Base-by-base conservation (phyloP, 2,113 vertebrate species). In the Tachysurus fulvidraco region DNA sequence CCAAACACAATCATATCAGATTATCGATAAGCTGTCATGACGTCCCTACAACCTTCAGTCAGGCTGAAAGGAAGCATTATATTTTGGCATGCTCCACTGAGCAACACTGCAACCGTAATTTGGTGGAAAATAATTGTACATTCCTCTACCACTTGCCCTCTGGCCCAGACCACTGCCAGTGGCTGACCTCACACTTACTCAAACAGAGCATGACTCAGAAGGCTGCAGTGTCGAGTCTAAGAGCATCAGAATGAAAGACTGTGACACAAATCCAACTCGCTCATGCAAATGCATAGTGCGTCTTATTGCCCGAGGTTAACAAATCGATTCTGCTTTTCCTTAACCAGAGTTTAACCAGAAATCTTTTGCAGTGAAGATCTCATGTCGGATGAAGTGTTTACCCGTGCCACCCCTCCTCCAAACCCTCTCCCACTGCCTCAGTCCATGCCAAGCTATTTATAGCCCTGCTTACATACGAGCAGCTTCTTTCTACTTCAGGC, bases 151-250 rank as follows among this genome's bases (percentile, higher is more conserved):
- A 64, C 44, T 44, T 69, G 59, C 89, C 67, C 82, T 78, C 13
- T 79, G 86, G 88, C 83, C 62, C 88, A 83, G 81, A 83, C 82
- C 54, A 80, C 89, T 85, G 52, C 85, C 79, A 2, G 83, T 81
- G 80, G 86, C 80, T 81, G 87, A 91, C 91, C 89, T 91, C 28
- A 14, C 8, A 28, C 91, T 88, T 87, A 36, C 87, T 87, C 85
- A 90, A 86, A 93, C 89, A 90, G 65, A 88, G 86, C 82, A 83
- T 91, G 92, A 92, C 88, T 92, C 90, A 92, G 82, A 36, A 41
- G 89, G 92, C 84, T 88, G 83, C 89, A 90, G 91, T 92, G 90
- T 91, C 91, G 89, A 89, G 87, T 91, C 79, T 91, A 93, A 92
- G 88, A 90, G 92, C 84, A 93, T 91, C 90, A 88, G 64, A 73